Evolutionary conservation across 2,888 invertebrate genomes (phyloP), one percentile per base, ranked within the genome.

Genomic region (Cyclophora albipunctata): DNA sequence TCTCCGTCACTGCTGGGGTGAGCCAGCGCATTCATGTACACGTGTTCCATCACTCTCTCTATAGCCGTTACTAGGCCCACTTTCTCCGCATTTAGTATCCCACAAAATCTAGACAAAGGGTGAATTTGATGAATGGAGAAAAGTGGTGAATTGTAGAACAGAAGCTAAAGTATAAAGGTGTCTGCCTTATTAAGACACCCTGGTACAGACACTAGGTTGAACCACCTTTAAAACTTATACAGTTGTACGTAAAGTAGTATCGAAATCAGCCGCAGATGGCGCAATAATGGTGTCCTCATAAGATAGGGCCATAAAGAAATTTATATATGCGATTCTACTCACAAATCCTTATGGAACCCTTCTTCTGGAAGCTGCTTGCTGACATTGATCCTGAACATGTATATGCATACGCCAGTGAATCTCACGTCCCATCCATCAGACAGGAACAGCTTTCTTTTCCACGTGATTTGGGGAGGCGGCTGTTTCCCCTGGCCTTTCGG

Each of bases 1-100:
- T 96, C 96, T 0, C 93, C 93, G 62, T 96, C 95, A 5, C 90
- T 86, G 63, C 93, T 93, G 0, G 95, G 95, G 75, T 94, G 94
- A 0, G 95, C 95, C 45, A 96, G 83, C 0, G 96, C 96, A 67
- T 96, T 96, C 93, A 98, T 95, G 68, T 96, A 96, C 7, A 98
- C 95, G 67, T 93, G 92, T 64, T 97, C 95, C 74, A 98, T 93
- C 6, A 96, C 93, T 40, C 96, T 91, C 75, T 97, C 96, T 58
- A 98, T 93, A 1, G 96, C 94, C 2, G 96, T 94, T 52, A 98
- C 94, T 58, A 98, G 87, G 0, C 95, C 95, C 43, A 96, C 93
- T 64, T 92, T 92, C 53, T 91, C 90, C 0, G 93, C 93, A 69
- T 96, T 95, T 41, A 97, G 91, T 7, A 96, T 91, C 2, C 96